Evolutionary conservation across 2,113 vertebrate species (phyloP).

Genomic region (Hippoglossus stenolepis): DNA sequence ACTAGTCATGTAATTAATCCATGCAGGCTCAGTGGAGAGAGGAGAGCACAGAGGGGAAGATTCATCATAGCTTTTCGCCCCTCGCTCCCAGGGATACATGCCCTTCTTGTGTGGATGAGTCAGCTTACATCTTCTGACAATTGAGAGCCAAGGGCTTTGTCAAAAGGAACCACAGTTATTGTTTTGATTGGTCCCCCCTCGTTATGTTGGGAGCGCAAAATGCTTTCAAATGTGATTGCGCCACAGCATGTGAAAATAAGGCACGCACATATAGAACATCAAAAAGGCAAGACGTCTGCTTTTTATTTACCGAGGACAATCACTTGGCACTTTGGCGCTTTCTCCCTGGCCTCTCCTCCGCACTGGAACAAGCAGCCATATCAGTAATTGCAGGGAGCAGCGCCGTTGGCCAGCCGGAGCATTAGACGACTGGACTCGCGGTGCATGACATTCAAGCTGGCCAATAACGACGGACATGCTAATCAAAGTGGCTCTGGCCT

Average conservation of each 20-base stretch:
- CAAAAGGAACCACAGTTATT: conserved; percentile 82
- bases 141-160: conserved; percentile 78
- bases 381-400: conserved; percentile 69
- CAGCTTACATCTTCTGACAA: conserved; percentile 81
- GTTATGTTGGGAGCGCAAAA: conserved; percentile 77
- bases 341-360: conserved; percentile 41
- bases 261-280: conserved; percentile 74
- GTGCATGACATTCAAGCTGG: conserved; percentile 73
- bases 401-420: conserved; percentile 53
- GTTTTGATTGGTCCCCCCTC: conserved; percentile 75
- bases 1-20: conserved; percentile 79
- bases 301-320: conserved; percentile 79
- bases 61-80: conserved; percentile 71
- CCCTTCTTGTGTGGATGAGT: conserved; percentile 83
- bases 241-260: conserved; percentile 73
- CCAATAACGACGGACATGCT: conserved; percentile 70
- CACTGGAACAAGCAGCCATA: conserved; percentile 62
- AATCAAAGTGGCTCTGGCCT: conserved; percentile 73
- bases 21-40: conserved; percentile 69
- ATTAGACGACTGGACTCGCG: conserved; percentile 72
- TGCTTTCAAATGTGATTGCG: conserved; percentile 80
- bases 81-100: conserved; percentile 80
- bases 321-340: conserved; percentile 69
- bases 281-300: conserved; percentile 76
- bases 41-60: conserved; percentile 66